Evolutionary conservation across 2,888 invertebrate genomes (phyloP).

Genomic region (Ochropleura plecta): DNA sequence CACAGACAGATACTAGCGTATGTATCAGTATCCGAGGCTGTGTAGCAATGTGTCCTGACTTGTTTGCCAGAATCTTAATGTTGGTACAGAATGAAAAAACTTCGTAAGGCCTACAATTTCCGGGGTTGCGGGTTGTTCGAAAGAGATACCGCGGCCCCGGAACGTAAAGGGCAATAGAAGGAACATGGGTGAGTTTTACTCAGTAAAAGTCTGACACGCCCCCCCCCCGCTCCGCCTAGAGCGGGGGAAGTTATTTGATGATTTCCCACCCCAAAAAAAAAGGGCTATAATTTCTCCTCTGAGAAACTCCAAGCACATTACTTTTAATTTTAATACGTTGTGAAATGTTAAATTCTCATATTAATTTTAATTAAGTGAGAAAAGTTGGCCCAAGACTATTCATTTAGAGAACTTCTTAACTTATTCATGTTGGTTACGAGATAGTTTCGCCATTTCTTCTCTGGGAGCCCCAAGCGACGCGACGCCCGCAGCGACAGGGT

Average conservation of each 20-base stretch:
- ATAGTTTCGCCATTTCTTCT: background rate
- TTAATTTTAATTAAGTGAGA: conserved; percentile 51
- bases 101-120: conserved; percentile 8
- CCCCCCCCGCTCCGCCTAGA: too few relatives aligned
- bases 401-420: background rate
- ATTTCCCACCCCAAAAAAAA: too few relatives aligned
- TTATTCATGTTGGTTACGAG: background rate
- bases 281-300: conserved; percentile 23
- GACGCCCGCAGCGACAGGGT: too few relatives aligned
- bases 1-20: background rate
- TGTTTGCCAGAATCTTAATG: background rate
- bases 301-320: conserved; percentile 35
- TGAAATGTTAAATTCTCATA: conserved; percentile 42
- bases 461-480: background rate
- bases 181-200: too few relatives aligned
- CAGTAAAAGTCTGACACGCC: too few relatives aligned
- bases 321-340: conserved; percentile 30
- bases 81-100: background rate
- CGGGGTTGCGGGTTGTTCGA: too few relatives aligned
- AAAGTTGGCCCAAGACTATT: conserved; percentile 13
- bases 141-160: too few relatives aligned
- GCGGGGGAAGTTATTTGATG: too few relatives aligned
- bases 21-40: background rate
- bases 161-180: too few relatives aligned
- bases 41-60: background rate